Base-by-base conservation (phyloP, 23 tunicate species). In the Ciona savignyi region DNA sequence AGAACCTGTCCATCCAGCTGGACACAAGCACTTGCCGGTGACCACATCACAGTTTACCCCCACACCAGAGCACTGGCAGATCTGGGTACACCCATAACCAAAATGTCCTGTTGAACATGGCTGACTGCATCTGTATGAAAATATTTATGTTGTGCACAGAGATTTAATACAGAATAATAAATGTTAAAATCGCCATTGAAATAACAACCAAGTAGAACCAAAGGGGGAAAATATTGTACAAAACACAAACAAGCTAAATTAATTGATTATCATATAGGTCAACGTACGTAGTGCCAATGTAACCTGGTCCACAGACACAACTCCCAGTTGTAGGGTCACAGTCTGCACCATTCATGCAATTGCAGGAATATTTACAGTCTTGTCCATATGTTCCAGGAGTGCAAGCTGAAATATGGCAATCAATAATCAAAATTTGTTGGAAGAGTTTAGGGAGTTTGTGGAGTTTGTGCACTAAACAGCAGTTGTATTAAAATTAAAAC, bases 11-110 rank as follows among this genome's bases (percentile, higher is more conserved):
- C 34, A 78, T 23, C 82, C 82, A 48, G 82, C 74, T 0, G 74
- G 62, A 68, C 82, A 78, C 49, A 78, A 33, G 34, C 82, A 78
- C 22, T 72, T 72, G 19, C 82, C 82, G 35, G 51, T 67, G 21
- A 49, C 82, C 1, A 64, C 60, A 51, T 78, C 82, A 51, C 82
- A 78, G 2, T 33, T 2, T 9, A 74, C 27, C 2, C 68, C 78
- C 21, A 67, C 28, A 31, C 67, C 74, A 72, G 64, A 48, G 35
- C 81, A 77, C 1, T 62, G 30, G 56, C 82, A 78, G 2, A 68
- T 23, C 33, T 78, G 82, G 51, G 82, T 72, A 23, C 82, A 78
- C 22, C 67, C 42, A 51, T 67, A 78, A 29, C 82, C 82, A 68
- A 78, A 78, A 78, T 78, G 82, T 30, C 56, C 56, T 6, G 56